Evolutionary conservation across 2,888 invertebrate species (phyloP).

Genomic region (Perizoma affinitatum): DNA sequence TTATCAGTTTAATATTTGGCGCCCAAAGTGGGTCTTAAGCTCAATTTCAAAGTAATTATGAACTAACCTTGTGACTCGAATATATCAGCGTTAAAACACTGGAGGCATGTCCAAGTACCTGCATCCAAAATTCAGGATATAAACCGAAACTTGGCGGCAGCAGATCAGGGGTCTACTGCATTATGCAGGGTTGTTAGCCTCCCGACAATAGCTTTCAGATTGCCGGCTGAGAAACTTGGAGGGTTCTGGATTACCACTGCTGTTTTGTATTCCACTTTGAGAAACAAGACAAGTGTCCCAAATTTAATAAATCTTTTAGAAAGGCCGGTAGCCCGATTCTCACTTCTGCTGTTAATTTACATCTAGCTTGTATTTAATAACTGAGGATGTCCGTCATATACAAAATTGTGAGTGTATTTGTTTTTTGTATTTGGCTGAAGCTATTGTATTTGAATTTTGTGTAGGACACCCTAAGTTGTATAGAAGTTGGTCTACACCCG

Average conservation of each 20-base stretch:
- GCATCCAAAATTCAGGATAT: constrained; percentile 22
- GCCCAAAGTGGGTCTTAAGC: constrained; percentile 13
- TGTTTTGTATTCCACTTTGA: constrained; percentile 22
- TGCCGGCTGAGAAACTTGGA: constrained; percentile 33
- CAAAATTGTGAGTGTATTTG: no score
- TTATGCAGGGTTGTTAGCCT: constrained; percentile 38
- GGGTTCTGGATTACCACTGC: constrained; percentile 16
- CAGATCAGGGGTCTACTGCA: constrained; percentile 32
- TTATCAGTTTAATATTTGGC: constrained; percentile 5
- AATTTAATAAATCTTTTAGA: background rate
- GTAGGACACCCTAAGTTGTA: no score
- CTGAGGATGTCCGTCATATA: no score
- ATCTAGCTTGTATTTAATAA: no score
- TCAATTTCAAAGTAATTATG: constrained; percentile 2
- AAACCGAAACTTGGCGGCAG: constrained; percentile 27
- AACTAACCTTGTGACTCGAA: constrained; percentile 5
- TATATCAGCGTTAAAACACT: constrained; percentile 4
- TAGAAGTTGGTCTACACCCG: no score
- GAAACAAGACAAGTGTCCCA: background rate
- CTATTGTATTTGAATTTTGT: no score
- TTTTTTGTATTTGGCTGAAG: no score
- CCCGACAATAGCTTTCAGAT: constrained; percentile 39
- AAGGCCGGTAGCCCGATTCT: background rate
- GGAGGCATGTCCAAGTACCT: constrained; percentile 14
- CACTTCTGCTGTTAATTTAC: no score